These are phyloP conservation scores for Rhagoletis zephyria DNA, from an alignment of 1,140 invertebrate species.

Conservation along the genomic window DNA sequence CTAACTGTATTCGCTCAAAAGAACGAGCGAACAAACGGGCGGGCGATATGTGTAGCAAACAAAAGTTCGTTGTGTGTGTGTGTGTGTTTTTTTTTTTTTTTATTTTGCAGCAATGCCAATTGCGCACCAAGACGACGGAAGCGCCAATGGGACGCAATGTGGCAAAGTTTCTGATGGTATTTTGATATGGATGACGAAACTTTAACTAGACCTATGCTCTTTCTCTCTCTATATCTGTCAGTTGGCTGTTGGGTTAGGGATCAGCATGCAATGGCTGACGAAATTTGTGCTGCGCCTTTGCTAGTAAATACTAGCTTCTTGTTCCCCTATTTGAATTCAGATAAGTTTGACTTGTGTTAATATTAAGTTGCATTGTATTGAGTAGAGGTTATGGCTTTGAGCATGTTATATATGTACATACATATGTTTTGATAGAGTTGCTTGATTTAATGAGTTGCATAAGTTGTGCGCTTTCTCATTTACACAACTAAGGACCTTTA, in stretches of 20 bases:
- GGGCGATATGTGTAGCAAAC: not conserved
- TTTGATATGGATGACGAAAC: constrained; percentile 50
- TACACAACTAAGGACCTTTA: not conserved
- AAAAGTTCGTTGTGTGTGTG: not conserved
- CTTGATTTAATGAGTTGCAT: constrained; percentile 36
- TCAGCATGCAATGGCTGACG: not conserved
- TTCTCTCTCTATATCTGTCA: not conserved
- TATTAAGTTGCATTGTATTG: constrained; percentile 30
- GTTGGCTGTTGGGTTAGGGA: not conserved
- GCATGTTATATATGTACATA: not conserved
- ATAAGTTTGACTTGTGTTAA: constrained; percentile 10
- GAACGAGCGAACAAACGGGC: not conserved
- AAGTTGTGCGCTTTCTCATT: not conserved
- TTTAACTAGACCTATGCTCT: not conserved
- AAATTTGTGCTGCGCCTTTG: not conserved
- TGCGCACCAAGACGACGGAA: not conserved
- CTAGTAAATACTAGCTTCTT: not conserved
- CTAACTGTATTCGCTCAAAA: not conserved
- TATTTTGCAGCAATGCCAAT: not conserved
- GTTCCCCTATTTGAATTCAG: not conserved
- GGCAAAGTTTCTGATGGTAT: constrained; percentile 45
- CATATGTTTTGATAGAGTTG: not conserved
- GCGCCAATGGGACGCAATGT: not conserved
- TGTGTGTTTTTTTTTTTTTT: not conserved
- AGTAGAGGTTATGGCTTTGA: not conserved